Evolutionary conservation across 2,113 vertebrate species (phyloP), one percentile per base, ranked within the genome.

Genomic region (Calypte anna): DNA sequence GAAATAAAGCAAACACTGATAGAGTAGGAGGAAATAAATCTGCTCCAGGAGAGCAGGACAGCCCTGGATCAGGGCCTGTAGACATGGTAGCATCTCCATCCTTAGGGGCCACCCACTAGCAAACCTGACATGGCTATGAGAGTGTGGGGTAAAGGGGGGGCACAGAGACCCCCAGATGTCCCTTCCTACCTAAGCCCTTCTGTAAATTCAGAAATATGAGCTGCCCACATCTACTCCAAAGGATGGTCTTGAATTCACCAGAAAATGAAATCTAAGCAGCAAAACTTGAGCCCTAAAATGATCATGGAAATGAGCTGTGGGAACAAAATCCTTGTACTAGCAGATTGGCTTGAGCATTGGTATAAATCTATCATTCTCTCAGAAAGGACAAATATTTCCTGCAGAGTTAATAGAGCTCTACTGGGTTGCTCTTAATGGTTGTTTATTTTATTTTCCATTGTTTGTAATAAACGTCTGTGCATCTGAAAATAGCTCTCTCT

Each of bases 371-470:
- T 54, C 55, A 46, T 80, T 89, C 79, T 85, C 33, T 77, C 67
- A 67, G 82, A 93, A 93, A 61, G 63, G 68, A 70, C 61, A 90
- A 74, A 83, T 93, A 79, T 77, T 93, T 94, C 79, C 90, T 94
- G 61, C 44, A 57, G 63, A 85, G 53, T 78, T 90, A 95, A 94
- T 70, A 83, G 24, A 76, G 17, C 50, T 91, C 38, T 74, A 70
- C 44, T 40, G 33, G 36, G 10, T 86, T 90, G 53, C 53, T 81
- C 64, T 61, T 93, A 94, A 90, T 81, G 88, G 72, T 64, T 91
- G 90, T 94, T 97, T 96, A 83, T 95, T 95, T 95, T 94, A 88
- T 91, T 95, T 95, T 91, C 81, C 79, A 83, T 59, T 68, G 85
- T 81, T 94, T 20, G 3, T 94, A 95, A 91, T 91, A 94, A 86